These are phyloP conservation scores for Calameuta pallipes DNA, from an alignment of 2,888 invertebrate species.

Conservation along the genomic window DNA sequence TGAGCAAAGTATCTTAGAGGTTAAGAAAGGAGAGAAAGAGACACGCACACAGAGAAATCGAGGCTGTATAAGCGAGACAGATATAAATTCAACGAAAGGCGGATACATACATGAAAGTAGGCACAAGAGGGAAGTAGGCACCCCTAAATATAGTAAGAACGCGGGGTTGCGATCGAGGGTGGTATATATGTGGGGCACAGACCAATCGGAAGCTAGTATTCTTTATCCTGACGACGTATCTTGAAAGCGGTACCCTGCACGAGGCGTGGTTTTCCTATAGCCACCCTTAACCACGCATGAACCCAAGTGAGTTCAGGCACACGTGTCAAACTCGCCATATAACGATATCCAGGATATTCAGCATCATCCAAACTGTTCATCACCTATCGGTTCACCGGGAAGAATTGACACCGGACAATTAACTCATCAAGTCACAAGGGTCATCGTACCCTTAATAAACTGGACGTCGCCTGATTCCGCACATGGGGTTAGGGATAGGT, in stretches of 20 bases:
- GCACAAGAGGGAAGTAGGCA: background rate
- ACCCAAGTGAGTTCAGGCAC: background rate
- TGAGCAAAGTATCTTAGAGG: conserved; percentile 26
- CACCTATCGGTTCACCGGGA: background rate
- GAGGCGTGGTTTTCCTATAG: conserved; percentile 38
- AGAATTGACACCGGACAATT: background rate
- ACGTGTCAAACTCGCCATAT: background rate
- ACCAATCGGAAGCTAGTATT: conserved; percentile 65
- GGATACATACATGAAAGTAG: background rate
- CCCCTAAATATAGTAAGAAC: background rate
- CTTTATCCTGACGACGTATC: conserved; percentile 57
- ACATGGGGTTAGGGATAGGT: background rate
- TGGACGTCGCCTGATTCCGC: background rate
- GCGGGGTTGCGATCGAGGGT: conserved; percentile 43
- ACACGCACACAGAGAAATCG: conserved; percentile 21
- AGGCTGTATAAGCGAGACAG: background rate
- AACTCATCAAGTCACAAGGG: background rate
- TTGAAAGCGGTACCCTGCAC: conserved; percentile 56
- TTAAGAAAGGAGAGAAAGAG: conserved; percentile 16
- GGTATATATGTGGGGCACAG: conserved; percentile 27
- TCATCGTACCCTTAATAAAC: background rate
- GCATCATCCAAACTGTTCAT: background rate
- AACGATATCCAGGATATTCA: background rate
- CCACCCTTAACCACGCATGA: background rate
- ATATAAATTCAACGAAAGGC: background rate